These are phyloP conservation scores for Drosophila antonietae DNA, from an alignment of 2,888 invertebrate genomes.

Conservation along the genomic window DNA sequence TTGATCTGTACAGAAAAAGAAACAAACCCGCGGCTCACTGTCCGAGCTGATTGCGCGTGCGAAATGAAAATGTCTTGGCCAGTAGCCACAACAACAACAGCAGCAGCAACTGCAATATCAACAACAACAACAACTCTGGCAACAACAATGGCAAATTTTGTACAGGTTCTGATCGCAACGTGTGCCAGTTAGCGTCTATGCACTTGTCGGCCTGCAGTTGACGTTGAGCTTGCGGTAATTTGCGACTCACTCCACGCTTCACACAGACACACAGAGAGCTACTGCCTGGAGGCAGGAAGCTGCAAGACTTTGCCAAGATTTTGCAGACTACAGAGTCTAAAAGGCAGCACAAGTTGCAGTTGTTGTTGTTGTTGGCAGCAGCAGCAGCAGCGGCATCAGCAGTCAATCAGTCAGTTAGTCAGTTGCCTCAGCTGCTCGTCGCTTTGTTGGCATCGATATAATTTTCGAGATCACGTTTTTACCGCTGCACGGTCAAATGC, in stretches of 20 bases:
- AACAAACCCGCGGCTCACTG: conserved; percentile 43
- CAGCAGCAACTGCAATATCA: conserved; percentile 17
- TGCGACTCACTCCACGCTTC: conserved; percentile 43
- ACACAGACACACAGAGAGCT: neutral
- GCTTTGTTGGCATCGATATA: conserved; percentile 67
- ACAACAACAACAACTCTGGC: conserved; percentile 14
- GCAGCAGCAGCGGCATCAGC: conserved; percentile 1
- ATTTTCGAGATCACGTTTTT: conserved; percentile 79
- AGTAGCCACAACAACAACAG: conserved; percentile 48
- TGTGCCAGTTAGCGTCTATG: conserved; percentile 76
- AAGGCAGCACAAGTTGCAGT: conserved; percentile 22
- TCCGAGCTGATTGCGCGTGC: conserved; percentile 64
- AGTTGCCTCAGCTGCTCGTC: conserved; percentile 45
- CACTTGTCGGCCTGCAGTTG: conserved; percentile 73
- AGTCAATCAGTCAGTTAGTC: conserved; percentile 37
- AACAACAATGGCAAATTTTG: conserved; percentile 35
- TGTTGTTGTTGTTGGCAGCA: conserved; percentile 21
- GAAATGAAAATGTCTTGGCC: conserved; percentile 79
- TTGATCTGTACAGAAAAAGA: conserved; percentile 56
- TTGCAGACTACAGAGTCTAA: conserved; percentile 16
- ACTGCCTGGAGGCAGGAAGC: conserved; percentile 61
- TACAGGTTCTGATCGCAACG: conserved; percentile 73
- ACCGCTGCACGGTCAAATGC: conserved; percentile 72
- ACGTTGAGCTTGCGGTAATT: conserved; percentile 76
- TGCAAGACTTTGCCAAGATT: conserved; percentile 24